Evolutionary conservation across 1,140 invertebrate species (phyloP).

Genomic region (Lanistes nyassanus): DNA sequence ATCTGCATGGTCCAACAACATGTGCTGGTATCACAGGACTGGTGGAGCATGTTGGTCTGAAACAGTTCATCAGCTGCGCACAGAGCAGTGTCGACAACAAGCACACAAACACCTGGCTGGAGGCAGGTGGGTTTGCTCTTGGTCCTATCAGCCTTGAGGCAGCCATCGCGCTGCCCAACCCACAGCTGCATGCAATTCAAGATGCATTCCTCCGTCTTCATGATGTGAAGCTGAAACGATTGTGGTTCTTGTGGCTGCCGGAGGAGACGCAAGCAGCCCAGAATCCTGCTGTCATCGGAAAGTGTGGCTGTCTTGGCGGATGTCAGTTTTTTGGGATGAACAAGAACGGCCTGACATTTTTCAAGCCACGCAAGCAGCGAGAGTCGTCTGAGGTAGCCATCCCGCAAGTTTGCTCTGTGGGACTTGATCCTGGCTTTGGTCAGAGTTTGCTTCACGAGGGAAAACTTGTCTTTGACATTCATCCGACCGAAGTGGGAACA

Average conservation of each 20-base stretch:
- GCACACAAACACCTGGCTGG: conserved; percentile 78
- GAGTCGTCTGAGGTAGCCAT: conserved; percentile 49
- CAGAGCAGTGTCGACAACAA: conserved; percentile 40
- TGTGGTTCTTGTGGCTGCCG: conserved; percentile 94
- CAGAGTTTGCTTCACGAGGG: conserved; percentile 91
- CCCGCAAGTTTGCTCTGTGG: conserved; percentile 62
- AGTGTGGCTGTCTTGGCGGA: conserved; percentile 95
- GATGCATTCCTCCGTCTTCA: conserved; percentile 83
- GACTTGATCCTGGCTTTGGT: conserved; percentile 85
- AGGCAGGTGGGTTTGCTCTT: conserved; percentile 88
- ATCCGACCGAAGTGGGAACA: conserved; percentile 29
- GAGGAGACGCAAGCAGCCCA: conserved; percentile 70
- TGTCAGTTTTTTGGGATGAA: conserved; percentile 90
- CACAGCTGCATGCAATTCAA: conserved; percentile 63
- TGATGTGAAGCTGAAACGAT: conserved; percentile 85
- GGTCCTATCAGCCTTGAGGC: conserved; percentile 93
- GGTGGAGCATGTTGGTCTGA: conserved; percentile 80
- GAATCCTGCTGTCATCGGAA: conserved; percentile 70
- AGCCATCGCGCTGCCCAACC: conserved; percentile 73
- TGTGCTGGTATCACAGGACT: conserved; percentile 90
- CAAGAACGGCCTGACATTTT: conserved; percentile 84
- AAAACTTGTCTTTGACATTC: conserved; percentile 88
- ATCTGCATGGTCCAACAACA: conserved; percentile 90
- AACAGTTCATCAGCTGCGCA: conserved; percentile 72
- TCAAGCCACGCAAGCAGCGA: conserved; percentile 78